Base-by-base conservation (phyloP, 2,888 invertebrate genomes). In the Mechanitis mazaeus region DNA sequence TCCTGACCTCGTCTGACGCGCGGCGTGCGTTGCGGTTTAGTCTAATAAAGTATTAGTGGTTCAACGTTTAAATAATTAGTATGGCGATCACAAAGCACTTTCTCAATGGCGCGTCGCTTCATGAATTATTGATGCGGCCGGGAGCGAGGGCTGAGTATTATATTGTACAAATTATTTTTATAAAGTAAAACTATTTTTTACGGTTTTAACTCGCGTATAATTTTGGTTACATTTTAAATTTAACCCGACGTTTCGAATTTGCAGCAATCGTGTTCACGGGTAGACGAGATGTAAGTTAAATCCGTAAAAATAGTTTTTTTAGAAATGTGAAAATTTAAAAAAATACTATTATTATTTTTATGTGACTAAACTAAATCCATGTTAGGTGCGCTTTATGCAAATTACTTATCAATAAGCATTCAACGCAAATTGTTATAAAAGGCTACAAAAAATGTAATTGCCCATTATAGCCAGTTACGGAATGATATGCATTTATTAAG, bases 81-180 rank as follows among this genome's bases (percentile, higher is more conserved):
- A 89, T 88, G 78, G 77, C 83, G 83, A 83, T 85, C 88, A 85
- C 87, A 85, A 78, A 85, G 83, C 81, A 87, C 88, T 89, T 87
- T 88, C 88, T 87, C 88, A 87, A 89, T 88, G 88, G 85, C 77
- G 81, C 85, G 84, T 79, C 82, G 84, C 78, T 72, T 71, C 79
- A 87, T 89, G 89, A 86, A 89, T 89, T 84, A 90, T 89, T 85
- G 78, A 88, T 87, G 82, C 71, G 72, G 73, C 72, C 74, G 73
- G 74, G 67, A 67, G 65, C 71, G 74, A 74, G 75, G 74, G 75
- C 71, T 75, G 74, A 73, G 72, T 73, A 78, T 83, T 84, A 82
- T 80, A 82, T 81, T 81, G 79, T 81, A 81, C 81, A 83, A 81
- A 84, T 80, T 80, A 79, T 81, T 80, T 71, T 77, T 77, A 74